Conservation (phyloP, 2,797 vertebrate species). For the Halcyon leucocephala region DNA sequence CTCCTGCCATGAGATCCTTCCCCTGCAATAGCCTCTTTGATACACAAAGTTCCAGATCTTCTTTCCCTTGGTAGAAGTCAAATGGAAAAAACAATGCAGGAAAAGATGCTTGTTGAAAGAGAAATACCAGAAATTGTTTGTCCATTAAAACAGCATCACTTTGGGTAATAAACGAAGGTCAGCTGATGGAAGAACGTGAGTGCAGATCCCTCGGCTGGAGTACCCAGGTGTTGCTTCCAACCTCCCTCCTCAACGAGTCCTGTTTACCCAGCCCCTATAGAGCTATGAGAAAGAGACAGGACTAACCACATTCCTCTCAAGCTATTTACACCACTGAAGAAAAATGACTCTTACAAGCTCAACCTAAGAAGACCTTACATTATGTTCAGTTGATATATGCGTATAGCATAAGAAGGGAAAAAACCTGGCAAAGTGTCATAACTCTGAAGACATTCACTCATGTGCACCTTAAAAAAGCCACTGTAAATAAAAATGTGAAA, state of each 20-base stretch:
- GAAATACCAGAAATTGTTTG: not conserved
- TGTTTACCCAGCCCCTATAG: not conserved
- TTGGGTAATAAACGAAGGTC: not conserved
- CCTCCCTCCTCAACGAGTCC: not conserved
- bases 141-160: not conserved
- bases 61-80: not conserved
- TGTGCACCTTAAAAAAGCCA: not conserved
- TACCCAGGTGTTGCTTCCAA: not conserved
- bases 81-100: not conserved
- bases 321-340: conserved; percentile 8
- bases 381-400: not conserved
- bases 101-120: not conserved
- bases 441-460: not conserved
- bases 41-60: not conserved
- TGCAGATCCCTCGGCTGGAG: not conserved
- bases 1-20: not conserved
- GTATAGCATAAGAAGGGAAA: not conserved
- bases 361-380: not conserved
- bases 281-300: conserved; percentile 26
- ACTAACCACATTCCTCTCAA: conserved; percentile 39
- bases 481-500: not conserved
- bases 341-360: not conserved
- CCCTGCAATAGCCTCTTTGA: not conserved
- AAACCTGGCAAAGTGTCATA: not conserved
- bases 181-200: not conserved